A percentile compares a stretch with the other conserved stretches of the same genome.
Conservation (phyloP, 2,888 invertebrate genomes). For the Drosophila longiperda region DNA sequence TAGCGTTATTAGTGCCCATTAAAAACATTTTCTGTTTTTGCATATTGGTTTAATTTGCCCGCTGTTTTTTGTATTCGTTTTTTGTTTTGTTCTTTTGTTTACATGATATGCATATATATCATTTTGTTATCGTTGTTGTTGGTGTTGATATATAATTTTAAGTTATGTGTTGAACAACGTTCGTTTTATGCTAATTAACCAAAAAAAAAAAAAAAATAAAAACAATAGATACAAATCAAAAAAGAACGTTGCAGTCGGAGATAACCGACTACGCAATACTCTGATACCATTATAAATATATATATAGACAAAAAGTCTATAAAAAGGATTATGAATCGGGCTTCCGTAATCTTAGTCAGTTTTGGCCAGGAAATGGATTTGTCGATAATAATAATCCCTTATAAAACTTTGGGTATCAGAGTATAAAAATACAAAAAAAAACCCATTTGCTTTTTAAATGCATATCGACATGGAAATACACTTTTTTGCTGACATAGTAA, state of each 20-base stretch:
- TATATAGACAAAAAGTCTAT: not conserved
- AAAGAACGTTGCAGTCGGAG: not conserved
- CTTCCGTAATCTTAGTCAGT: not conserved
- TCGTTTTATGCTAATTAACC: not conserved
- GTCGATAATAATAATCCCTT: not conserved
- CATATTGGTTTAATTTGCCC: constrained; percentile 34
- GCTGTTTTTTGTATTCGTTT: constrained; percentile 17
- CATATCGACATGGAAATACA: not conserved
- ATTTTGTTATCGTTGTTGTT: constrained; percentile 37
- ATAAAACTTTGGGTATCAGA: not conserved
- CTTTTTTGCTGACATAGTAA: not conserved
- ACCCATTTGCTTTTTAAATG: constrained; percentile 5
- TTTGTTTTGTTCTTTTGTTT: constrained; percentile 4
- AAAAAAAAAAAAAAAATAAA: not conserved
- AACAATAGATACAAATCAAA: not conserved
- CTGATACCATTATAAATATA: not conserved
- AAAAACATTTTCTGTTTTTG: not conserved
- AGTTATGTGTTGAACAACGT: constrained; percentile 18
- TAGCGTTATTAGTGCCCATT: constrained; percentile 16
- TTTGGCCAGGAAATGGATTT: not conserved
- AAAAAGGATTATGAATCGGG: not conserved
- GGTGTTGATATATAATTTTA: constrained; percentile 34
- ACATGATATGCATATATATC: constrained; percentile 18
- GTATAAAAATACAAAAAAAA: not conserved
- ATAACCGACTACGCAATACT: not conserved